These are phyloP conservation scores for Crambe crambe DNA, from an alignment of 37 sponge, comb jelly and placozoan genomes.

Conservation along the genomic window DNA sequence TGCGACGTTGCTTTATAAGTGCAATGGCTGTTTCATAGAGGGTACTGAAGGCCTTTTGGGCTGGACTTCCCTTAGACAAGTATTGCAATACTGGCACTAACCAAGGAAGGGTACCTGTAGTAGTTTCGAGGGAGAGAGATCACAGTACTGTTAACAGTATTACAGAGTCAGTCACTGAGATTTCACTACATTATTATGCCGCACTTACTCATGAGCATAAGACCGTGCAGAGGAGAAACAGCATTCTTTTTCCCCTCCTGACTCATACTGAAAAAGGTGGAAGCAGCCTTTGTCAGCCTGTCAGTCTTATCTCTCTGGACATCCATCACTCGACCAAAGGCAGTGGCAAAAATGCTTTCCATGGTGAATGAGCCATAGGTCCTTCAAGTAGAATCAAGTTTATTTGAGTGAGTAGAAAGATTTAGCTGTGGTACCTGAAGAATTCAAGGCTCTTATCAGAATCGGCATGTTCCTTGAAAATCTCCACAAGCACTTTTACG, in stretches of 20 bases:
- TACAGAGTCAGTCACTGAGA: too few species aligned
- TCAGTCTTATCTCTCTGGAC: constrained; percentile 44
- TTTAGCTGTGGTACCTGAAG: constrained; percentile 46
- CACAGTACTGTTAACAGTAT: neutral
- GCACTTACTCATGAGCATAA: constrained; percentile 8
- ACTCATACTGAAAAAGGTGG: constrained; percentile 7
- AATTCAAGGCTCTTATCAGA: constrained; percentile 49
- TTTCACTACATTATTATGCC: neutral
- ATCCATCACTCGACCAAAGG: constrained; percentile 53
- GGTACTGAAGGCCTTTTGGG: neutral
- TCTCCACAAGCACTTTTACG: constrained; percentile 16
- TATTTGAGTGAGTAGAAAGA: neutral
- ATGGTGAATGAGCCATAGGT: constrained; percentile 43
- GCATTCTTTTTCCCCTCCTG: constrained; percentile 9
- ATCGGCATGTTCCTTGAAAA: constrained; percentile 28
- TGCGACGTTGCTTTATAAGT: constrained; percentile 12
- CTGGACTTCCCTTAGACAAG: neutral
- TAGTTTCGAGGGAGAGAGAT: neutral
- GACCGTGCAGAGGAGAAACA: neutral
- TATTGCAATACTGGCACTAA: constrained; percentile 7
- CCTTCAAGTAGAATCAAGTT: constrained; percentile 8
- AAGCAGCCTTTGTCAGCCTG: constrained; percentile 41
- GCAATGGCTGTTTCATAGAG: constrained; percentile 14
- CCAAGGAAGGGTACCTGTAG: constrained; percentile 39
- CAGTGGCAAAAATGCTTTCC: constrained; percentile 71